Conservation (phyloP, 2,888 invertebrate genomes). For the Diarsia rubi region DNA sequence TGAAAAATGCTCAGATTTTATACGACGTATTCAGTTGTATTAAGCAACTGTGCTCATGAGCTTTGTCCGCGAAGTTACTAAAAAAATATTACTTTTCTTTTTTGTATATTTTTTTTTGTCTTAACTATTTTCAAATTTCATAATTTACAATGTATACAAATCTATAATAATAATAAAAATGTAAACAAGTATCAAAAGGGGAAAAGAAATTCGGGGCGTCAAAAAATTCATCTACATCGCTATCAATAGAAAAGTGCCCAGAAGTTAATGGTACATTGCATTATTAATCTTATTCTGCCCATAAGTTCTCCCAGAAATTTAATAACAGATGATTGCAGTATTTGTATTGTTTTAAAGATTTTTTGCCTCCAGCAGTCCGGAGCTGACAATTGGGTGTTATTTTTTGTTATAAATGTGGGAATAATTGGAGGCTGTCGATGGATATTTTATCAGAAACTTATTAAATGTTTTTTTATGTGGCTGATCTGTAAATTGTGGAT, state of each 20-base stretch:
- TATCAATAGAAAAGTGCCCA: no score
- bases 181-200: no score
- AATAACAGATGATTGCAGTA: conserved; percentile 57
- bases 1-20: background rate
- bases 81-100: no score
- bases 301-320: conserved; percentile 38
- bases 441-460: conserved; percentile 39
- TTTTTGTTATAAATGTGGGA: conserved; percentile 42
- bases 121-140: no score
- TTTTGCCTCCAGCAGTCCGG: conserved; percentile 39
- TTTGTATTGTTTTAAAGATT: conserved; percentile 56
- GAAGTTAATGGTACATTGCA: conserved; percentile 20
- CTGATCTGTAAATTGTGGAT: background rate
- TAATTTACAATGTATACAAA: no score
- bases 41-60: no score
- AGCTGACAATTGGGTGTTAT: conserved; percentile 33
- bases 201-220: no score
- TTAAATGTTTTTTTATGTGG: conserved; percentile 18
- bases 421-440: conserved; percentile 44
- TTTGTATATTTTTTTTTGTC: no score
- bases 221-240: no score
- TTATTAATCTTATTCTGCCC: conserved; percentile 53
- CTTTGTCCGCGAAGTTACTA: no score
- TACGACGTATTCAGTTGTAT: no score
- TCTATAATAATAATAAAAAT: no score